Evolutionary conservation across 2,797 vertebrate genomes (phyloP).

Genomic region (Lophura swinhoii): DNA sequence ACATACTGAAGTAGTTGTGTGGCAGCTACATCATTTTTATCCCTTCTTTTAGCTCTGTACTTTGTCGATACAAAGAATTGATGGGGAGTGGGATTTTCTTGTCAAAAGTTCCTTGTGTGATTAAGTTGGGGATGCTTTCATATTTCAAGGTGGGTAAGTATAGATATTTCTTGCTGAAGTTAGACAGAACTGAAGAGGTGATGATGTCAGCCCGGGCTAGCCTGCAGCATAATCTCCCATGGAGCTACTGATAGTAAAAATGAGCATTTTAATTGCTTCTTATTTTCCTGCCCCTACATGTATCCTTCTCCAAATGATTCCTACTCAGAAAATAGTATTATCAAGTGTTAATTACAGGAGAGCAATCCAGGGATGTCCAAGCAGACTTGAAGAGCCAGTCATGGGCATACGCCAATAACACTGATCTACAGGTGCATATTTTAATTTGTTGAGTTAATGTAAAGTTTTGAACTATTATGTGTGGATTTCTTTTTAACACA

Average conservation of each 20-base stretch:
- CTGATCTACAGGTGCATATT: background rate
- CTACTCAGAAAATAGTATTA: background rate
- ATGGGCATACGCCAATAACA: background rate
- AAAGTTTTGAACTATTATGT: background rate
- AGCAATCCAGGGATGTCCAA: background rate
- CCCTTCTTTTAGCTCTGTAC: background rate
- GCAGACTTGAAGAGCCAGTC: background rate
- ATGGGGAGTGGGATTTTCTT: background rate
- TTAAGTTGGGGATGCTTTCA: background rate
- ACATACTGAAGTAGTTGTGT: background rate
- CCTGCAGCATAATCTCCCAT: background rate
- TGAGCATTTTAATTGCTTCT: constrained; percentile 48
- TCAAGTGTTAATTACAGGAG: constrained; percentile 25
- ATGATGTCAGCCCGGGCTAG: background rate
- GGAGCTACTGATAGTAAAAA: constrained; percentile 39
- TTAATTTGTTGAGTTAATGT: background rate
- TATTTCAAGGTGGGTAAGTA: background rate
- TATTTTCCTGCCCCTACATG: constrained; percentile 3
- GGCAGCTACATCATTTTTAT: background rate
- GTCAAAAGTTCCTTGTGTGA: background rate
- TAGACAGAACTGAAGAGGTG: background rate
- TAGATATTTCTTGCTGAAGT: background rate
- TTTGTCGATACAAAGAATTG: background rate
- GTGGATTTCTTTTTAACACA: background rate
- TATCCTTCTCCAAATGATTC: constrained; percentile 6